Evolutionary conservation across 35 echinoderm and acorn worm genomes (phyloP).

Genomic region (Apostichopus californicus): DNA sequence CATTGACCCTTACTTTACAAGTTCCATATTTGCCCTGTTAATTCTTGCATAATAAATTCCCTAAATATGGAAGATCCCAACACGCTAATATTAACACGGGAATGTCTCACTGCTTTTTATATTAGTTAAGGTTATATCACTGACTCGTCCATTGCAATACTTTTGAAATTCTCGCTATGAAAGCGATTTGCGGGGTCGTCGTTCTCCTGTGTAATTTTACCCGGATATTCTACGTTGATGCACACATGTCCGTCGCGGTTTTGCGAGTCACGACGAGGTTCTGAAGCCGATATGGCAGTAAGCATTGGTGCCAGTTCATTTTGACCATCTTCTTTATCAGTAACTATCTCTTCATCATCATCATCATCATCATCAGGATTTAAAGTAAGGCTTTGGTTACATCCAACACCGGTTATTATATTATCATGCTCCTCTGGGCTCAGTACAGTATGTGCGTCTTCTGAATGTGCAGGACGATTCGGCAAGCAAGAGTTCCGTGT

Average conservation of each 20-base stretch:
- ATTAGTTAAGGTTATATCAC: not conserved
- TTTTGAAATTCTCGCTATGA: slow-evolving; percentile 18
- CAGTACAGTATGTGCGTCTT: not conserved
- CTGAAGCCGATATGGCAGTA: not conserved
- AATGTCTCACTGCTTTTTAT: not conserved
- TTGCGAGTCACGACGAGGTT: not conserved
- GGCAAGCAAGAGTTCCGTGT: not conserved
- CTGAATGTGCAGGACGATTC: not conserved
- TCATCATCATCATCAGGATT: not conserved
- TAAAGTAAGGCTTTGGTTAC: not conserved
- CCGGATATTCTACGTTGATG: not conserved
- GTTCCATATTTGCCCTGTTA: too few relatives aligned
- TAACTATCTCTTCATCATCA: not conserved
- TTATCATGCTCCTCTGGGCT: not conserved
- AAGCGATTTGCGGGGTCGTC: slow-evolving; percentile 8
- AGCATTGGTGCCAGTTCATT: slow-evolving; percentile 37
- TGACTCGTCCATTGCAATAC: not conserved
- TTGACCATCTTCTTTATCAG: not conserved
- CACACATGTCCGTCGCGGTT: not conserved
- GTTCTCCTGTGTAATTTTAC: not conserved
- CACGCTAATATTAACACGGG: not conserved
- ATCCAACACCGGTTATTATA: not conserved
- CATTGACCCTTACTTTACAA: too few relatives aligned
- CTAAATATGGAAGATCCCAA: not conserved
- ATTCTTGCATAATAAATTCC: not conserved